Percentiles rank a stretch among this genome's conserved stretches.
Evolutionary conservation across 2,797 vertebrate species (phyloP).

Genomic region (Pristis pectinata): DNA sequence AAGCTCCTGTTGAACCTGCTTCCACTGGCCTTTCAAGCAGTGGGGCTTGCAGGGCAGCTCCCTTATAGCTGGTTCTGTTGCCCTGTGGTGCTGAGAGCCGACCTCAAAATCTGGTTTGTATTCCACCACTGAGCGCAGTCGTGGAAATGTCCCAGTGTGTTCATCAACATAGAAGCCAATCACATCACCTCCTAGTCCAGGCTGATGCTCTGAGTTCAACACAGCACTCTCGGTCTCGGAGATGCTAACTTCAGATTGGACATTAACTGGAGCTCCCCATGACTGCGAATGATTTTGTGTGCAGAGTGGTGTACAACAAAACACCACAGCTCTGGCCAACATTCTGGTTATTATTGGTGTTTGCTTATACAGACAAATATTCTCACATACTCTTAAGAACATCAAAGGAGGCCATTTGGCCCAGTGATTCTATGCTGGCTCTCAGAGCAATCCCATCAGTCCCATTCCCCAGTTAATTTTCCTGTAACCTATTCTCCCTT

Average conservation of each 20-base stretch:
- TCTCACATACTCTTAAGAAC: no score
- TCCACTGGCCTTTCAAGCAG: neutral
- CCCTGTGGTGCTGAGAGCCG: neutral
- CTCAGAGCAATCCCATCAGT: no score
- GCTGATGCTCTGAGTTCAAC: neutral
- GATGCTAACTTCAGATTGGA: neutral
- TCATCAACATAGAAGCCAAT: neutral
- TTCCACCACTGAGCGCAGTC: neutral
- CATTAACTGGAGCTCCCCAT: neutral
- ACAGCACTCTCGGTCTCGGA: neutral
- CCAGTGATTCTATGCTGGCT: no score
- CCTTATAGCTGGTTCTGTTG: neutral
- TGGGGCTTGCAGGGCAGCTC: no score
- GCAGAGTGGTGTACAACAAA: no score
- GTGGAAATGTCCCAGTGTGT: neutral
- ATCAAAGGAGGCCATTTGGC: no score
- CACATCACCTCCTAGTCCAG: neutral
- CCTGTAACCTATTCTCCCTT: no score
- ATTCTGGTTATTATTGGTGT: no score
- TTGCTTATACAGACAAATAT: no score
- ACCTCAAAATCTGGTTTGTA: neutral
- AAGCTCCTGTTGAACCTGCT: neutral
- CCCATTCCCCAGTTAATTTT: no score
- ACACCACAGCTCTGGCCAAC: no score
- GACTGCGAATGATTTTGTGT: no score